Evolutionary conservation across 2,797 vertebrate species (phyloP).

Genomic region (Tapirus indicus): DNA sequence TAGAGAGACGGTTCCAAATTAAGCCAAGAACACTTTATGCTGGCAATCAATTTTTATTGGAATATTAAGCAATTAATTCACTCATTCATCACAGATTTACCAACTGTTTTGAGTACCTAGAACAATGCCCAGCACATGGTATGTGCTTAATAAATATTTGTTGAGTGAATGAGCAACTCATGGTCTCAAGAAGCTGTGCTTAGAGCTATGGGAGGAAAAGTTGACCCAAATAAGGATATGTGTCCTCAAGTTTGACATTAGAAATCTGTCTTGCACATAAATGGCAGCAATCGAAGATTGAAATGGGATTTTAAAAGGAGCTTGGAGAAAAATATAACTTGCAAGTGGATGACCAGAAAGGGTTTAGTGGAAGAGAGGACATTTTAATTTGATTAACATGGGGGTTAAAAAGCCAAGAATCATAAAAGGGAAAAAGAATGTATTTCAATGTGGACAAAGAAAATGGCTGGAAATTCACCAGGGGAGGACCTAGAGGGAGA

Average conservation of each 20-base stretch:
- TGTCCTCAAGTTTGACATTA: fast-evolving
- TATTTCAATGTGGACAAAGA: background rate
- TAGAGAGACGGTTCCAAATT: background rate
- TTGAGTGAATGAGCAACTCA: background rate
- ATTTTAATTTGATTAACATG: too few relatives aligned
- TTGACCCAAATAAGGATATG: background rate
- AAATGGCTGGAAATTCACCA: background rate
- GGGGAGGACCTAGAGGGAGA: background rate
- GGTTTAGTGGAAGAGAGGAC: background rate
- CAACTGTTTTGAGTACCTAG: background rate
- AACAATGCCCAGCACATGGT: fast-evolving
- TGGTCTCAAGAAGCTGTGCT: background rate
- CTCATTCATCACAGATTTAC: background rate
- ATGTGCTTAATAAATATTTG: background rate
- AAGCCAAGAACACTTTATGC: background rate
- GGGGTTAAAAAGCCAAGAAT: background rate
- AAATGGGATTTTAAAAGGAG: background rate
- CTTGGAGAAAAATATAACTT: background rate
- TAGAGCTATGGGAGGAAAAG: background rate
- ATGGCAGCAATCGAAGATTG: fast-evolving
- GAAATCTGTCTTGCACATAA: too few relatives aligned
- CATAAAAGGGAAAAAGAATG: background rate
- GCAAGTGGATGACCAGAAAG: background rate
- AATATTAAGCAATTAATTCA: background rate
- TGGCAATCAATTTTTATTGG: background rate